These are phyloP conservation scores for Lethenteron reissneri DNA, from an alignment of 2,113 vertebrate species.

Conservation along the genomic window DNA sequence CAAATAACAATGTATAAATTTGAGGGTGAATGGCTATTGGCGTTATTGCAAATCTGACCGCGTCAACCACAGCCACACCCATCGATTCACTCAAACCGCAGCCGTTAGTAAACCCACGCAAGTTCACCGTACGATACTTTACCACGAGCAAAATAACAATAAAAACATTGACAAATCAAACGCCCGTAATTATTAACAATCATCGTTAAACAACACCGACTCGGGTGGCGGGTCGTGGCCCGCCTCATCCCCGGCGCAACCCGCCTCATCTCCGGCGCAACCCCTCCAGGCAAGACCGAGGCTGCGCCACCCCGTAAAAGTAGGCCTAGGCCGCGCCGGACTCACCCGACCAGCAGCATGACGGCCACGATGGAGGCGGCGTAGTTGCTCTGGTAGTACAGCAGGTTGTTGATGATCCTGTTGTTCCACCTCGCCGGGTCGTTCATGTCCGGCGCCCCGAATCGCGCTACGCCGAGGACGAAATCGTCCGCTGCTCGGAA, in stretches of 20 bases:
- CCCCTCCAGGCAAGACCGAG: background rate
- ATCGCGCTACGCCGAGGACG: slow-evolving; percentile 46
- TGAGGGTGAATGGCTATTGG: no score
- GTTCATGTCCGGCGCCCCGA: slow-evolving; percentile 40
- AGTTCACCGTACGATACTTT: no score
- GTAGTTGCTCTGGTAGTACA: slow-evolving; percentile 88
- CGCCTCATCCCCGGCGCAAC: background rate
- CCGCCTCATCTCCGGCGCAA: background rate
- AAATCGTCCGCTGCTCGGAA: slow-evolving; percentile 62
- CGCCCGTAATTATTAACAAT: no score
- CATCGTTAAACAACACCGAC: no score
- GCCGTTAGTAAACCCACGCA: no score
- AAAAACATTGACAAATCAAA: no score
- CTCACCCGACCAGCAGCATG: slow-evolving; percentile 63
- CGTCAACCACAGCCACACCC: no score
- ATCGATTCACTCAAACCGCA: no score
- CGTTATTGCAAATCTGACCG: no score
- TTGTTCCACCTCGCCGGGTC: slow-evolving; percentile 73
- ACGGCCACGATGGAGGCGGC: slow-evolving; percentile 35
- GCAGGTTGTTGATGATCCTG: slow-evolving; percentile 63
- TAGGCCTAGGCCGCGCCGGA: background rate
- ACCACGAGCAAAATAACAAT: no score
- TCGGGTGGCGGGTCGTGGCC: no score
- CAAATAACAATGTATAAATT: no score
- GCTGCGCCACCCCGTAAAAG: background rate